A percentile compares a stretch with the other conserved stretches of the same genome.
Conservation (phyloP, 2,888 invertebrate species). For the Sphaeridia pumilis region DNA sequence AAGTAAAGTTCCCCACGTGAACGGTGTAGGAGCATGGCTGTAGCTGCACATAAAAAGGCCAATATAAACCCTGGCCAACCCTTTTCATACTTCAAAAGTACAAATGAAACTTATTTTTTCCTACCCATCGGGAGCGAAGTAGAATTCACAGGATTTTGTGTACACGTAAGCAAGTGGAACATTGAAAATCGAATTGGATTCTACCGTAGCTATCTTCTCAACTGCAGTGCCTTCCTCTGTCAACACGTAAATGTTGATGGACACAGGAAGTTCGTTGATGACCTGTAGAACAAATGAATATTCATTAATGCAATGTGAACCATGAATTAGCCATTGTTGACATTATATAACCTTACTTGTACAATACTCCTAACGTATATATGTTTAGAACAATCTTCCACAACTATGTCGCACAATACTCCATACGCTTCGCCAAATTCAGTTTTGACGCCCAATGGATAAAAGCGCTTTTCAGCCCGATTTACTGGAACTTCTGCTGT, state of each 20-base stretch:
- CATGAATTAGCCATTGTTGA: too few relatives aligned
- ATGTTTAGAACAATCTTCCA: conserved; percentile 71
- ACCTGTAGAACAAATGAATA: conserved; percentile 47
- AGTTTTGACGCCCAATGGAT: conserved; percentile 53
- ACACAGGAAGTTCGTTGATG: conserved; percentile 64
- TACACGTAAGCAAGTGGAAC: conserved; percentile 80
- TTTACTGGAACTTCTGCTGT: conserved; percentile 63
- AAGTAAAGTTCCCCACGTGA: conserved; percentile 20
- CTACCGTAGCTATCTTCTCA: conserved; percentile 58
- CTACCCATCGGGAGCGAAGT: conserved; percentile 76
- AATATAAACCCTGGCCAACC: neutral
- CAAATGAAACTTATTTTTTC: too few relatives aligned
- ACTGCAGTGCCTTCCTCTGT: conserved; percentile 59
- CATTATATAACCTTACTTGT: too few relatives aligned
- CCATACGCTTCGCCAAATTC: conserved; percentile 64
- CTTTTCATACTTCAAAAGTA: too few relatives aligned
- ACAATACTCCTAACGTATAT: conserved; percentile 76
- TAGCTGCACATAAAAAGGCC: conserved; percentile 4
- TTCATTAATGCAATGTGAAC: too few relatives aligned
- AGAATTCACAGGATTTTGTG: conserved; percentile 71
- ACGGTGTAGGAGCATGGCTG: conserved; percentile 18
- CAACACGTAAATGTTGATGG: conserved; percentile 71
- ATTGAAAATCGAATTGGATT: conserved; percentile 56
- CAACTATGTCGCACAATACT: conserved; percentile 70
- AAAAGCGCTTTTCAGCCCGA: conserved; percentile 78